Percentiles rank a stretch among this genome's conserved stretches.
Conservation (phyloP, 2,113 vertebrate genomes). For the Pterocles gutturalis region DNA sequence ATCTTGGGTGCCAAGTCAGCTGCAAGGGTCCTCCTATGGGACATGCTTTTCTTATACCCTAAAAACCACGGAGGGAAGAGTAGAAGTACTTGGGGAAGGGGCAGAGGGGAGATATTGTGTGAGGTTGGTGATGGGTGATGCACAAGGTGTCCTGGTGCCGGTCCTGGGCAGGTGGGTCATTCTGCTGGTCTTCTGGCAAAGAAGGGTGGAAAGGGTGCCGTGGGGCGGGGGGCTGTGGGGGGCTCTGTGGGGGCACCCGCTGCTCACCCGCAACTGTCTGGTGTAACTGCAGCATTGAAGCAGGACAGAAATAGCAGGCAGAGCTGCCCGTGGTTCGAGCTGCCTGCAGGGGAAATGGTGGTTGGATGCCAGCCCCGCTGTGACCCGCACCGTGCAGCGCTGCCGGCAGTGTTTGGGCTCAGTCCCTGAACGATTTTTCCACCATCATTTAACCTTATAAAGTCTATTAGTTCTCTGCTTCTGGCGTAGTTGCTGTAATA, state of each 20-base stretch:
- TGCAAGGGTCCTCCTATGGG: rapidly evolving
- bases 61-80: rapidly evolving
- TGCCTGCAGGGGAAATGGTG: neutral
- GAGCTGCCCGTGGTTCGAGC: neutral
- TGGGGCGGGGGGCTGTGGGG: neutral
- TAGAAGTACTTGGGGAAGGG: neutral
- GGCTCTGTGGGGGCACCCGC: neutral
- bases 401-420: neutral
- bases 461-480: neutral
- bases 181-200: neutral
- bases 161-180: neutral
- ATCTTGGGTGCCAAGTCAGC: neutral
- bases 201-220: neutral
- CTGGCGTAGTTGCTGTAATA: neutral
- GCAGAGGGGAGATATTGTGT: neutral
- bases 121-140: neutral
- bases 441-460: neutral
- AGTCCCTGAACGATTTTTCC: constrained; percentile 52
- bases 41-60: neutral
- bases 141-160: neutral
- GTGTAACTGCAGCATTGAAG: rapidly evolving
- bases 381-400: neutral
- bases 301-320: neutral
- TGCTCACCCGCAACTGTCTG: rapidly evolving
- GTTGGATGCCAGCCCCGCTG: neutral